Evolutionary conservation across 2,888 invertebrate genomes (phyloP), one percentile per base, ranked within the genome.

Genomic region (Tricholauxania praeusta): DNA sequence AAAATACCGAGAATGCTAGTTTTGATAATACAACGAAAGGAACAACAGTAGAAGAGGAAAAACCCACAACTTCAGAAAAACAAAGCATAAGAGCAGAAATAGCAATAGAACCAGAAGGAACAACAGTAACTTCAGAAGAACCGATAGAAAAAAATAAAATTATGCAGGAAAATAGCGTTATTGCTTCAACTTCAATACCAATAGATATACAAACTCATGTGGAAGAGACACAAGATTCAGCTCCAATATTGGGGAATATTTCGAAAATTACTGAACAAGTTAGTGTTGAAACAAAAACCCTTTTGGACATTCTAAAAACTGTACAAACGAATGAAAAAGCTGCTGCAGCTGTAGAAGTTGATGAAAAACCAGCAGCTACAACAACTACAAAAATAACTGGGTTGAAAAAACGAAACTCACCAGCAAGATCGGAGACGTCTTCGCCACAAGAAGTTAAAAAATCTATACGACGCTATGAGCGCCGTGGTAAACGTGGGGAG

Each of bases 251-350:
- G 39, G 39, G 39, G 7, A 39, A 39, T 10, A 39, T 59, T 49
- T 19, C 52, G 22, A 62, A 62, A 39, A 70, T 63, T 53, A 55
- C 70, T 3, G 70, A 70, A 14, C 32, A 70, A n/a, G 55, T 68
- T 8, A 68, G 62, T 57, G 78, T 78, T 19, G 78, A 78, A 59
- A 78, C 79, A 1, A 77, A 76, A 64, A 79, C 79, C 12, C 73
- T 79, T 15, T 68, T 79, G 48, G 78, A 79, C 66, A 79, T 79
- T 60, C 68, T 79, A 62, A 76, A 77, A 12, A 76, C 77, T 0
- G 79, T 79, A 8, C 78, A 79, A 69, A 76, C 75, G 15, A 78
- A 78, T 65, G 72, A 75, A 64, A 72, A 73, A 62, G 76, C 79
- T 52, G 76, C 77, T 12, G 64, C 64, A 60, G 22, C 39, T 59